Evolutionary conservation across 2,888 invertebrate species (phyloP).

Genomic region (Cloeon dipterum): DNA sequence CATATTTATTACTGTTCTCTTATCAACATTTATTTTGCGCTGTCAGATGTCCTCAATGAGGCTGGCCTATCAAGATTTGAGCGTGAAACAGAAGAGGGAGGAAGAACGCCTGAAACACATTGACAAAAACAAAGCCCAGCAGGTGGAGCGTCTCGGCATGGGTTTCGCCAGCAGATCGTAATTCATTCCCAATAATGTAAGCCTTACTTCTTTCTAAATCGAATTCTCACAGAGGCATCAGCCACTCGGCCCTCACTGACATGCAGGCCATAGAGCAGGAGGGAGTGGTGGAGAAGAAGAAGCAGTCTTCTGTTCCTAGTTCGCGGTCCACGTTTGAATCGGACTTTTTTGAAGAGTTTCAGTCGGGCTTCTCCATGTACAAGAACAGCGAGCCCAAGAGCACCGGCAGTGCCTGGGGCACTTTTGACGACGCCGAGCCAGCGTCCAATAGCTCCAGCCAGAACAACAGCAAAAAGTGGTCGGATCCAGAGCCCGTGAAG

Average conservation of each 20-base stretch:
- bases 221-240: conserved; percentile 37
- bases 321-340: conserved; percentile 7
- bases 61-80: conserved; percentile 55
- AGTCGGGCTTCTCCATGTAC: conserved; percentile 33
- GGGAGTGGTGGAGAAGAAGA: conserved; percentile 5
- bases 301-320: too few relatives aligned
- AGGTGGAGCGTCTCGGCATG: conserved; percentile 86
- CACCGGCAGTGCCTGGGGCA: not conserved
- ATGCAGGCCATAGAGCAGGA: conserved; percentile 86
- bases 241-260: conserved; percentile 71
- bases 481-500: conserved; percentile 2
- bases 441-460: not conserved
- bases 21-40: too few relatives aligned
- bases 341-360: conserved; percentile 25
- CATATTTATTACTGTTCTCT: too few relatives aligned
- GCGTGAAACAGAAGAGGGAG: conserved; percentile 39
- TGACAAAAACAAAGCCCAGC: conserved; percentile 66
- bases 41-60: conserved; percentile 21
- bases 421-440: not conserved
- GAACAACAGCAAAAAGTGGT: not conserved
- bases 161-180: conserved; percentile 38
- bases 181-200: conserved; percentile 8
- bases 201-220: too few relatives aligned
- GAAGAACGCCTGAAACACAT: conserved; percentile 45
- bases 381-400: conserved; percentile 1